These are phyloP conservation scores for Mesorhabditis sp. DNA, from an alignment of 2,888 invertebrate genomes.

Conservation along the genomic window DNA sequence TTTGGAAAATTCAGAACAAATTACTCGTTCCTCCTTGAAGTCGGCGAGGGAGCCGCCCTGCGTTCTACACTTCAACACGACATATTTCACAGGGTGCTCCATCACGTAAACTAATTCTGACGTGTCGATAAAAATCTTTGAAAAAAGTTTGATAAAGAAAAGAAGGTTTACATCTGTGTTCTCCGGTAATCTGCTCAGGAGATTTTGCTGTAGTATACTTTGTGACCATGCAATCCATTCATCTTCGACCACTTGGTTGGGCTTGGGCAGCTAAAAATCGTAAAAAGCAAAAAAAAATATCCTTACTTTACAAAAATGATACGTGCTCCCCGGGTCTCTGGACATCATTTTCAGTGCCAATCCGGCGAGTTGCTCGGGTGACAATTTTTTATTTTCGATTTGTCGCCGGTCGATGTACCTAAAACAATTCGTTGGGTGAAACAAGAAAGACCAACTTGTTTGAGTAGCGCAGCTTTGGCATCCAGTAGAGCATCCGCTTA, in stretches of 20 bases:
- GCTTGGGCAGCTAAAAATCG: background rate
- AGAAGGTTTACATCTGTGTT: conserved; percentile 7
- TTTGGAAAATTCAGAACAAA: background rate
- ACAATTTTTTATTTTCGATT: conserved; percentile 39
- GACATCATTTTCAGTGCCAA: conserved; percentile 54
- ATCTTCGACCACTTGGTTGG: conserved; percentile 11
- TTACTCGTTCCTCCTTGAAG: conserved; percentile 35
- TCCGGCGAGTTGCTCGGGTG: conserved; percentile 47
- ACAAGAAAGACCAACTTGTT: conserved; percentile 66
- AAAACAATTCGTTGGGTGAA: background rate
- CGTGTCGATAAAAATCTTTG: conserved; percentile 45
- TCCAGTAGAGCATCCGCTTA: conserved; percentile 67
- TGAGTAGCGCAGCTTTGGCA: conserved; percentile 84
- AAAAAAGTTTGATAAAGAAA: conserved; percentile 10
- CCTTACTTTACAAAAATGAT: conserved; percentile 42
- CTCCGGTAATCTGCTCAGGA: conserved; percentile 22
- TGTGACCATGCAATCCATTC: conserved; percentile 53
- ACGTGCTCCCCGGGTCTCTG: conserved; percentile 48
- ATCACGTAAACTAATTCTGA: conserved; percentile 46
- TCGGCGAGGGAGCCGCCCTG: conserved; percentile 22
- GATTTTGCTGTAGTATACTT: conserved; percentile 38
- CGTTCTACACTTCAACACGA: conserved; percentile 33
- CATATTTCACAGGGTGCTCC: conserved; percentile 36
- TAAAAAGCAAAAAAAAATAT: background rate
- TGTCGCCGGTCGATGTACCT: conserved; percentile 70